Conservation (phyloP, 2,797 vertebrate species). For the Anguilla marmorata region DNA sequence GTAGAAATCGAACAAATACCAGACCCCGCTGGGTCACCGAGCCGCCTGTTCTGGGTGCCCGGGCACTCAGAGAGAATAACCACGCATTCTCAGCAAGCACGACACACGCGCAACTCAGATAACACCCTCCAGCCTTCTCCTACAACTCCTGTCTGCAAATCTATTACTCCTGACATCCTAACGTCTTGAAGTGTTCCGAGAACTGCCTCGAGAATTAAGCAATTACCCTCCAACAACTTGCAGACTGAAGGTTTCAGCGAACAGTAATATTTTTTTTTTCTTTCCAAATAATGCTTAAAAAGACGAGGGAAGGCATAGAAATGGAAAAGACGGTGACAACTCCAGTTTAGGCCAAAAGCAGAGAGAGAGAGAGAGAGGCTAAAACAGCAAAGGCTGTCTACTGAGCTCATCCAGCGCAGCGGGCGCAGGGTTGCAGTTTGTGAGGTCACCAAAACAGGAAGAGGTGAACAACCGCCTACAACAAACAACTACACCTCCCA, state of each 20-base stretch:
- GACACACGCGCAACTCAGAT: not conserved
- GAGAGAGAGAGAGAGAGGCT: not conserved
- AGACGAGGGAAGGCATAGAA: not conserved
- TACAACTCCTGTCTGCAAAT: not conserved
- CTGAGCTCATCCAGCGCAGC: not conserved
- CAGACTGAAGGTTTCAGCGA: not conserved
- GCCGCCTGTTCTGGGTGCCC: not conserved
- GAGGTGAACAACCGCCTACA: not conserved
- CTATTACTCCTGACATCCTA: not conserved
- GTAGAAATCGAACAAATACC: not conserved
- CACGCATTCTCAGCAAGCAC: not conserved
- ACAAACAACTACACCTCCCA: not conserved
- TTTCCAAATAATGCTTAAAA: not conserved
- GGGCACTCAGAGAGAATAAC: not conserved
- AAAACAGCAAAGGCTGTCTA: not conserved
- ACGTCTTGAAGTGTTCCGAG: not conserved
- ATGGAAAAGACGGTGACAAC: not conserved
- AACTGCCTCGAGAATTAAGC: constrained; percentile 5
- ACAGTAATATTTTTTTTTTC: not conserved
- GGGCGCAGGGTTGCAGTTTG: not conserved
- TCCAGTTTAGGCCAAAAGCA: not conserved
- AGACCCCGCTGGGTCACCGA: not conserved
- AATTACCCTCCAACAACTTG: not conserved
- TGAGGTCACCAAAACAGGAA: not conserved
- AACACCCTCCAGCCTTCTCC: not conserved